Conservation (phyloP, 2,113 vertebrate species). For the Malurus alboscapulatus region DNA sequence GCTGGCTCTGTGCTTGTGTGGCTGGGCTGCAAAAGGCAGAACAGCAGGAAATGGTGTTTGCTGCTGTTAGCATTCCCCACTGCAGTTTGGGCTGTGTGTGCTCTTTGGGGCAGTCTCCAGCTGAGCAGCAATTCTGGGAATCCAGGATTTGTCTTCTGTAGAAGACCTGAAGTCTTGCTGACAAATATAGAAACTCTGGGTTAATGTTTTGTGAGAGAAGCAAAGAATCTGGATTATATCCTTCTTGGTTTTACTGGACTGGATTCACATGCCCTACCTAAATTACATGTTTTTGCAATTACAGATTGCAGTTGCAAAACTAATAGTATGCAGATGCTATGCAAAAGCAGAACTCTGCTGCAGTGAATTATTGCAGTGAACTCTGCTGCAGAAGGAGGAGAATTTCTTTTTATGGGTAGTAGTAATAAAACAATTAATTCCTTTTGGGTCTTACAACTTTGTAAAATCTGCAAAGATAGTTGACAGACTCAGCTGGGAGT, state of each 20-base stretch:
- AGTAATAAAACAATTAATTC: conserved; percentile 52
- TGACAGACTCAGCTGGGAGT: neutral
- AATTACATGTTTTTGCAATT: conserved; percentile 68
- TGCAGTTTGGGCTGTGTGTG: neutral
- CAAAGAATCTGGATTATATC: conserved; percentile 30
- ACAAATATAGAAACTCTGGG: conserved; percentile 19
- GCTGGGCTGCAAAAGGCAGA: neutral
- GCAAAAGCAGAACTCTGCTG: conserved; percentile 20
- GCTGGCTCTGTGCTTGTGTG: neutral
- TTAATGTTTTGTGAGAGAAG: conserved; percentile 39
- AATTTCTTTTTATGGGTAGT: conserved; percentile 23
- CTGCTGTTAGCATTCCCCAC: neutral
- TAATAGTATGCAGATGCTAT: conserved; percentile 59
- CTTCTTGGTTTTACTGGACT: conserved; percentile 33
- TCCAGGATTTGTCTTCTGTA: neutral
- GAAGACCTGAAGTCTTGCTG: neutral
- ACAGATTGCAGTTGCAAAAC: conserved; percentile 58
- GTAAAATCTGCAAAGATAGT: conserved; percentile 14
- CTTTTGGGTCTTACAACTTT: conserved; percentile 14
- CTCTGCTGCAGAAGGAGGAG: neutral
- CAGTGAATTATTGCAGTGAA: neutral
- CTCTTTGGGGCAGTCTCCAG: neutral
- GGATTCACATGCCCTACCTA: conserved; percentile 48
- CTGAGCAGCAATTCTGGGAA: neutral
- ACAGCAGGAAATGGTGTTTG: neutral